Conservation (phyloP, 2,797 vertebrate genomes). For the Coracias cyanogaster region DNA sequence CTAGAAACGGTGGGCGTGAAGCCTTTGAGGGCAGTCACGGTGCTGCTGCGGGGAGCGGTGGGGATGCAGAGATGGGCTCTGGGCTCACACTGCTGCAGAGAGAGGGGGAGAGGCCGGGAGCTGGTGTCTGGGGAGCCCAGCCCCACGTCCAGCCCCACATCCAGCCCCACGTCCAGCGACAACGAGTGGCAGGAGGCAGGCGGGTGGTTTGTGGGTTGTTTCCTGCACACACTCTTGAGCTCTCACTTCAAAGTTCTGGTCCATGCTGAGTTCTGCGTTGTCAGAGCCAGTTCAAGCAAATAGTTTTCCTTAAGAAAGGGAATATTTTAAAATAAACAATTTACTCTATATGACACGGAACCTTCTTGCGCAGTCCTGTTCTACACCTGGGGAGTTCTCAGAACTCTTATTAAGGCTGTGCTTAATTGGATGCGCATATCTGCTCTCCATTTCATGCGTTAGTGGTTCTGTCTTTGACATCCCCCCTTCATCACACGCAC, state of each 20-base stretch:
- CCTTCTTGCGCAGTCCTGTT: neutral
- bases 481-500: neutral
- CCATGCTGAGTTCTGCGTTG: neutral
- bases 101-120: neutral
- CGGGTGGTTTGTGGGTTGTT: neutral
- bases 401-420: neutral
- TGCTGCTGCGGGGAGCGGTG: neutral
- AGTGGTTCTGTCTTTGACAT: neutral
- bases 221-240: neutral
- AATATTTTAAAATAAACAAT: neutral
- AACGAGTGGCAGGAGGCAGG: neutral
- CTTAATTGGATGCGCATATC: neutral
- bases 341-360: neutral
- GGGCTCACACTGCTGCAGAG: rapidly evolving
- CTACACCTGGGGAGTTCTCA: neutral
- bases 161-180: neutral
- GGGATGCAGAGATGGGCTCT: neutral
- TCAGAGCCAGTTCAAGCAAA: neutral
- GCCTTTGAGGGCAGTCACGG: neutral
- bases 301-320: neutral
- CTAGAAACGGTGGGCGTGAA: neutral
- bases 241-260: neutral
- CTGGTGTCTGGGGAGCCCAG: too few relatives aligned
- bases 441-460: neutral
- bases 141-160: too few relatives aligned